Evolutionary conservation across 2,888 invertebrate genomes (phyloP).

Genomic region (Branchellion lobata): DNA sequence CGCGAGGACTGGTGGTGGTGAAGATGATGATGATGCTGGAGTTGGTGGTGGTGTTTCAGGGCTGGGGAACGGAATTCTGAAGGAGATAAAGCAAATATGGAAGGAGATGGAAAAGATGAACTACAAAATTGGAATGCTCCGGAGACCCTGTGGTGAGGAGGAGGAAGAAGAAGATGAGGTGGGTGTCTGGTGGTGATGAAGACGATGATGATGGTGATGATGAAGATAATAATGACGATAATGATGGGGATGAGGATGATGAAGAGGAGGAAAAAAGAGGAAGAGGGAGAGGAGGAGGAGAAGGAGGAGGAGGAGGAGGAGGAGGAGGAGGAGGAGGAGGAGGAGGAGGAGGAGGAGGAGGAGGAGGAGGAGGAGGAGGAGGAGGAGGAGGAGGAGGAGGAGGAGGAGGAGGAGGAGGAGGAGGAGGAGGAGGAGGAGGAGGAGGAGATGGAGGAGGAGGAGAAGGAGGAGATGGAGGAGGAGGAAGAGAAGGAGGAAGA

Average conservation of each 20-base stretch:
- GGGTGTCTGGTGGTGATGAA: not conserved
- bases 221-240: not conserved
- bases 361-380: not conserved
- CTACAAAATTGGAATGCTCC: not conserved
- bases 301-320: not conserved
- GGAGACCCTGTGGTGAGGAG: not conserved
- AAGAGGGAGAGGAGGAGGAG: not conserved
- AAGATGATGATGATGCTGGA: constrained; percentile 32
- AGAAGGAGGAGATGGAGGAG: not conserved
- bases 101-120: not conserved
- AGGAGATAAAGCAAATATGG: not conserved
- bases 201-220: not conserved
- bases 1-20: constrained; percentile 40
- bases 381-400: not conserved
- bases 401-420: not conserved
- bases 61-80: not conserved
- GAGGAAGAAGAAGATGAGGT: not conserved
- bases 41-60: not conserved
- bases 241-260: not conserved
- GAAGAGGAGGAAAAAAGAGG: not conserved
- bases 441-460: not conserved
- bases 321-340: not conserved
- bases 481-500: not conserved
- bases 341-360: not conserved
- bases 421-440: not conserved